A percentile compares a stretch with the other conserved stretches of the same genome.
These are phyloP conservation scores for Pachyramphus minor DNA, from an alignment of 2,113 vertebrate genomes.

Conservation along the genomic window DNA sequence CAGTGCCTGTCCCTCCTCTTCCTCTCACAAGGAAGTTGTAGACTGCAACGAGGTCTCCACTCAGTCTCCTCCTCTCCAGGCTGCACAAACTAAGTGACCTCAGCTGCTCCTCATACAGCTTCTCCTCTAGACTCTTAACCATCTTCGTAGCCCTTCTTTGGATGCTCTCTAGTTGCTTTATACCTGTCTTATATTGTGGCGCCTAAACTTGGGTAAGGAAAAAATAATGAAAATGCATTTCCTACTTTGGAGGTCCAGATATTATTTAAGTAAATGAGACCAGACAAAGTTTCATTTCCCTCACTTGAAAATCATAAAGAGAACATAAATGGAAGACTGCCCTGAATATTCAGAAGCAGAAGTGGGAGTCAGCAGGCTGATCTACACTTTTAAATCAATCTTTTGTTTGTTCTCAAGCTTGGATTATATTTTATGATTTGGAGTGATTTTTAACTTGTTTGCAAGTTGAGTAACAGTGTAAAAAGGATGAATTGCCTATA, in stretches of 20 bases:
- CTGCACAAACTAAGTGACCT: neutral
- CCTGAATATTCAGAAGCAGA: neutral
- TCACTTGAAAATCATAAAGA: neutral
- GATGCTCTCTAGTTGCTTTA: neutral
- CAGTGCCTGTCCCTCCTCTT: neutral
- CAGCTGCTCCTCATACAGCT: rapidly evolving
- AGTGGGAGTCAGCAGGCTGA: neutral
- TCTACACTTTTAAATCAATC: neutral
- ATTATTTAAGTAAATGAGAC: neutral
- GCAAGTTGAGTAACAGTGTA: neutral
- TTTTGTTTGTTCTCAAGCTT: neutral
- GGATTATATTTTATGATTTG: neutral
- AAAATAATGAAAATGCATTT: neutral
- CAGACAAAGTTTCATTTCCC: neutral
- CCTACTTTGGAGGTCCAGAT: neutral
- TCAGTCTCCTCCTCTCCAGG: neutral
- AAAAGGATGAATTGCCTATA: neutral
- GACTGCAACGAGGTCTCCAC: neutral
- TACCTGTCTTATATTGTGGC: rapidly evolving
- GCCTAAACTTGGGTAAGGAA: neutral
- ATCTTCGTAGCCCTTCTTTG: neutral
- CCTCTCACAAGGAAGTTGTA: neutral
- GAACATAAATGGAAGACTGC: neutral
- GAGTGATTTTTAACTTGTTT: neutral
- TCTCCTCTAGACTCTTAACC: neutral